These are phyloP conservation scores for Aproaerema taeniolella DNA, from an alignment of 2,888 invertebrate genomes.

Conservation along the genomic window DNA sequence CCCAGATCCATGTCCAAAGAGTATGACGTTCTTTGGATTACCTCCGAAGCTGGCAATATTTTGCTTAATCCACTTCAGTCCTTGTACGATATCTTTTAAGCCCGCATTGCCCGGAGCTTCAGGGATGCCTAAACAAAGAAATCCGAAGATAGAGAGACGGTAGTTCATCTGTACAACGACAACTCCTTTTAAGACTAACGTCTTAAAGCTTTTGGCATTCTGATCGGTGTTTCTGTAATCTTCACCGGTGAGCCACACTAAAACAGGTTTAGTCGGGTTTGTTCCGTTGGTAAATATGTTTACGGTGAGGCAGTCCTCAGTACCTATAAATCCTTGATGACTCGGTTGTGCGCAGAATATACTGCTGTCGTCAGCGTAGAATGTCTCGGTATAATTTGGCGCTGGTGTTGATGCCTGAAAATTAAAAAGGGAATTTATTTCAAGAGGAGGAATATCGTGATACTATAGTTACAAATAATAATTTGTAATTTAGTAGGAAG, in stretches of 20 bases:
- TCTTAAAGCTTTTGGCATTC: conserved; percentile 60
- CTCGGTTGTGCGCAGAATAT: conserved; percentile 48
- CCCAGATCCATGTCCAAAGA: conserved; percentile 89
- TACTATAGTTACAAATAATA: too few relatives aligned
- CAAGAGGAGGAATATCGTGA: too few relatives aligned
- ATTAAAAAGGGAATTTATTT: conserved; percentile 5
- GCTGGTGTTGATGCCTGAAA: conserved; percentile 39
- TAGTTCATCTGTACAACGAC: conserved; percentile 82
- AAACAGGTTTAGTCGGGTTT: conserved; percentile 46
- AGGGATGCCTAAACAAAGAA: conserved; percentile 76
- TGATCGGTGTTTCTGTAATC: conserved; percentile 40
- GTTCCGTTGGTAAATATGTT: conserved; percentile 47
- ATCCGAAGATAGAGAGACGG: conserved; percentile 85
- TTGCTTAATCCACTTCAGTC: conserved; percentile 83
- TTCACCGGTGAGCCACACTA: conserved; percentile 59
- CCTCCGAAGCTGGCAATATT: conserved; percentile 87
- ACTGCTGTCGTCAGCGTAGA: conserved; percentile 28
- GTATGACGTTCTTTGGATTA: conserved; percentile 83
- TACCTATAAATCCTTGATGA: conserved; percentile 44
- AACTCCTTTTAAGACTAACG: conserved; percentile 80
- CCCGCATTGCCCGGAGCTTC: conserved; percentile 90
- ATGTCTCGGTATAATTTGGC: conserved; percentile 30
- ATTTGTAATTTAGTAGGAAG: too few relatives aligned
- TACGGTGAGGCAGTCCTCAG: conserved; percentile 57
- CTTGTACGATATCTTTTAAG: conserved; percentile 88